Percentiles rank a stretch among this genome's conserved stretches.
phyloP scores from a whole-genome alignment of 2,888 invertebrate genomes.

The Cenopis cana region DNA sequence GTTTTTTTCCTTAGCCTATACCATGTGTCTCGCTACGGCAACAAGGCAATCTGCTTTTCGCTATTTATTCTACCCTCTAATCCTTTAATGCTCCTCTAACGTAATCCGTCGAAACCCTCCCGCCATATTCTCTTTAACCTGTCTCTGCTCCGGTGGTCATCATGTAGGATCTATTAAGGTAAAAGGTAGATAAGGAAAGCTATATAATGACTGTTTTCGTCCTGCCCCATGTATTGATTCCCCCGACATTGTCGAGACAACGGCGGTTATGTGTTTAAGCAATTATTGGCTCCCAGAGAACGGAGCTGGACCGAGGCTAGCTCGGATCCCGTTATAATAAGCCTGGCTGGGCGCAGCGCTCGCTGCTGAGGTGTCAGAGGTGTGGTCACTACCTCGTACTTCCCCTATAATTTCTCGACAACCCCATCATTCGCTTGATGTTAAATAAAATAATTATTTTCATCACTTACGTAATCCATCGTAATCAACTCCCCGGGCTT shows the following conservation, averaged over 20 bases:
- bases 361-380: slow-evolving; percentile 73
- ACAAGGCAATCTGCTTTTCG: not conserved
- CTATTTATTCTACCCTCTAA: not conserved
- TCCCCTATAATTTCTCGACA: slow-evolving; percentile 75
- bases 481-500: slow-evolving; percentile 6
- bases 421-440: slow-evolving; percentile 51
- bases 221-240: slow-evolving; percentile 67
- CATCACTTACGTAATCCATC: slow-evolving; percentile 28
- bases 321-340: slow-evolving; percentile 78
- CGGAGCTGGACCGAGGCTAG: slow-evolving; percentile 59
- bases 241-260: slow-evolving; percentile 63
- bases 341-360: slow-evolving; percentile 56
- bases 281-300: slow-evolving; percentile 67
- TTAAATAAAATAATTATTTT: slow-evolving; percentile 62
- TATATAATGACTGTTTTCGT: slow-evolving; percentile 59
- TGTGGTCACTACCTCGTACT: slow-evolving; percentile 56
- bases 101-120: not conserved
- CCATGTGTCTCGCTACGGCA: not conserved
- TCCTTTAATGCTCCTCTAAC: not conserved
- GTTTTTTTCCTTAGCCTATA: not conserved
- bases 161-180: slow-evolving; percentile 9
- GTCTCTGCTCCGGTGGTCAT: slow-evolving; percentile 11
- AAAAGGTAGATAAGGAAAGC: slow-evolving; percentile 12
- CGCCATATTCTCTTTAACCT: not conserved
- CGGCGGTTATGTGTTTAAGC: slow-evolving; percentile 75